Base-by-base conservation (phyloP, 2,113 vertebrate genomes). In the Antigone vipio region DNA sequence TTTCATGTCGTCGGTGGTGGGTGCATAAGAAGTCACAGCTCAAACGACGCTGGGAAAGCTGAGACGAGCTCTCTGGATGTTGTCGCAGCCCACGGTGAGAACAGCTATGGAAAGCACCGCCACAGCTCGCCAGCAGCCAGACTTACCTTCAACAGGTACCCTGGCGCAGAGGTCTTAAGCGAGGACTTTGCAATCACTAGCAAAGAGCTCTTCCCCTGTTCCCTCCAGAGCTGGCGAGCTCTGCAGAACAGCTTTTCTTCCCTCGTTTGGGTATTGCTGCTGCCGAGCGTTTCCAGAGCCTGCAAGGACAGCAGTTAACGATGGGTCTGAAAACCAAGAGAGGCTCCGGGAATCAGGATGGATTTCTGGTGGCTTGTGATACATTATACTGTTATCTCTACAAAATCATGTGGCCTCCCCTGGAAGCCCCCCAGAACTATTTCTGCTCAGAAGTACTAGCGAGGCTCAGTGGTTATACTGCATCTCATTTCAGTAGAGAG, bases 1-100 rank as follows among this genome's bases (percentile, higher is more conserved):
- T 32, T 47, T 76, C 0, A 0, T 24, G 5, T 30, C 2, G 0
- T 59, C n/a, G 17, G 24, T 60, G 44, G 49, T 1, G 15, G 40
- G 80, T 10, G 5, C 29, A 11, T 29, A 68, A 45, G 35, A 84
- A 81, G 42, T 73, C 78, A n/a, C 6, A 44, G 58, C 35, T 56
- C 49, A 38, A n/a, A 55, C 8, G 12, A 76, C 8, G 7, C 18
- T 7, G 9, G 24, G 7, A 63, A 68, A 38, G 8, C 21, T 74
- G 73, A 73, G 17, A 22, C 12, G 15, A 88, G 12, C 26, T 42
- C 26, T 53, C 62, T 12, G 17, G 24, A 18, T 38, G 58, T 44
- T 59, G 50, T 67, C 4, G 2, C 47, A 91, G 56, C 52, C 45
- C 7, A 1, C 1, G 3, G 29, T 20, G 6, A 12, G 15, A 24